Base-by-base conservation (phyloP, 2,888 invertebrate genomes). In the Cerceris rybyensis region DNA sequence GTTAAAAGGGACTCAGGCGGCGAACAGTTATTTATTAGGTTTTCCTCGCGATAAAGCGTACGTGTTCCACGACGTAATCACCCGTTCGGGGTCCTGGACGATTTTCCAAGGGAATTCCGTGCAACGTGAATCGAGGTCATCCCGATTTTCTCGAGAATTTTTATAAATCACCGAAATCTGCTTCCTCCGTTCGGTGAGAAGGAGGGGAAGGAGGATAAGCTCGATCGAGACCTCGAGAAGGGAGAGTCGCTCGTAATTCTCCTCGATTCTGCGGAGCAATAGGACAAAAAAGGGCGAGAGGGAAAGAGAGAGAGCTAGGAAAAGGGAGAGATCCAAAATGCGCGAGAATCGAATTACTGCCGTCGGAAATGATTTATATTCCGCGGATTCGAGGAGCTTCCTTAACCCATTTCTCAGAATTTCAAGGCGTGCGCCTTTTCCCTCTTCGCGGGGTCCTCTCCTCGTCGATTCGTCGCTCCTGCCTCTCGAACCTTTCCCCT, bases 361-460 rank as follows among this genome's bases (percentile, higher is more conserved):
- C 78, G 83, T 76, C 81, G 81, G 84, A 81, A 82, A 84, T 88
- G 83, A 90, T 89, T 89, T 89, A 88, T 88, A 85, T 84, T 81
- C 84, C 78, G 80, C 70, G 83, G 82, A 88, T 87, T 86, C 83
- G 84, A 82, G 82, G 80, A 87, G 88, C 83, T 88, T 88, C 85
- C 85, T 86, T 87, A 87, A 87, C 86, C 84, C 85, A 86, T 87
- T 87, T 86, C 86, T 86, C 83, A 79, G 82, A 86, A 83, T 85
- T 83, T 84, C 80, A 75, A 85, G 73, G 70, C 72, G 70, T 63
- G 61, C 75, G 61, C 57, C 68, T 69, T 71, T 59, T 76, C 69
- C 68, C 59, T 55, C 57, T 74, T 43, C 46, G 46, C 58, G 49
- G 54, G 59, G 55, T 28, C 28, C 28, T 28, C 57, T 50, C 43